Evolutionary conservation across 1,140 invertebrate species (phyloP), one percentile per base, ranked within the genome.

Genomic region (Sycophila sp.): DNA sequence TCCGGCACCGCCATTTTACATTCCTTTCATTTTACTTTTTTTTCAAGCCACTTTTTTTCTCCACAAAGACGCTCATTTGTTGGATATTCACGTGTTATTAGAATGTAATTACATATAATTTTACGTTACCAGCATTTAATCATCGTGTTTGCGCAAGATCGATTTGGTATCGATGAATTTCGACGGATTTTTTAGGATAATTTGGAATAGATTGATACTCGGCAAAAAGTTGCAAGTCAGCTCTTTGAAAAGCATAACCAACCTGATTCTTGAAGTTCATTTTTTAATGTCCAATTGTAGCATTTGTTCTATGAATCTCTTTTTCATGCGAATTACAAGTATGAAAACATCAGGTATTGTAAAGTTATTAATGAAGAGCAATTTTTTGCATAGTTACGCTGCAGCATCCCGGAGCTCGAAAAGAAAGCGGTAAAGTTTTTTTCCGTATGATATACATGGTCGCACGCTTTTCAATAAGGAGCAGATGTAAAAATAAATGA

Each of bases 11-110:
- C 76, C 45, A 67, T 60, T 56, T 56, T 34, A 38, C 53, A 30
- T 36, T 11, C 32, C 49, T 10, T 74, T 62, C 47, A 56, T 73
- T 67, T 62, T 71, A 34, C 53, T 73, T 60, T 59, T 53, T 55
- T n/a, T n/a, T n/a, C n/a, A n/a, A n/a, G n/a, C n/a, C n/a, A n/a
- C n/a, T n/a, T n/a, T n/a, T n/a, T 51, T 26, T 58, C 40, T 65
- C 59, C 72, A 8, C 11, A 19, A 36, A 51, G 6, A 65, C 47
- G 24, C 69, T 76, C 76, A 74, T 77, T 77, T 75, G 60, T 74
- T 67, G 49, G 49, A 24, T 32, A 56, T 40, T 56, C 49, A 47
- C 17, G 28, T 17, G 11, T 34, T n/a, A 58, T 58, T 45, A 47
- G 15, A 49, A 59, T 68, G 42, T n/a, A n/a, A 68, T 49, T 28